These are phyloP conservation scores for Phyllotis vaccarum DNA, from an alignment of 2,797 vertebrate genomes.

Conservation along the genomic window DNA sequence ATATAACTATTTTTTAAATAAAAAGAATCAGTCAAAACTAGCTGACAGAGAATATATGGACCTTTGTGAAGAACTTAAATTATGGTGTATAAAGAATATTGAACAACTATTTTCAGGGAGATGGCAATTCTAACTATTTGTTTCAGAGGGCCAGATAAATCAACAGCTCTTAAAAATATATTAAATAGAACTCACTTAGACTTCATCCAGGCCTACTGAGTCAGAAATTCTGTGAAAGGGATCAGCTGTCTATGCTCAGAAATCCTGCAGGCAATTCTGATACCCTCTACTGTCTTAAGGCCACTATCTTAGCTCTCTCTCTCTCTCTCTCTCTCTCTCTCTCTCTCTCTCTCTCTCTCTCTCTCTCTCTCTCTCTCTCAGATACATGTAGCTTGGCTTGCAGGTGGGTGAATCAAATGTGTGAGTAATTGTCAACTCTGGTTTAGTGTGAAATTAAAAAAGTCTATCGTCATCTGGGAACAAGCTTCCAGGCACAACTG, in stretches of 20 bases:
- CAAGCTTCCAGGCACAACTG: not conserved
- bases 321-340: not conserved
- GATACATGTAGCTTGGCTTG: too few species aligned
- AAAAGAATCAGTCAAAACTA: not conserved
- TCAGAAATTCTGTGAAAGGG: not conserved
- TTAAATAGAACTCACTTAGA: not conserved
- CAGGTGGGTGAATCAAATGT: not conserved
- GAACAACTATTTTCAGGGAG: not conserved
- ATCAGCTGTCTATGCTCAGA: not conserved
- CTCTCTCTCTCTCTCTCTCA: not conserved
- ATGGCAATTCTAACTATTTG: not conserved
- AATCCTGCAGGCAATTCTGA: not conserved
- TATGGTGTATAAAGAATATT: not conserved
- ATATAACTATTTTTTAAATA: not conserved
- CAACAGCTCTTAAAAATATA: not conserved
- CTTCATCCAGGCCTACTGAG: not conserved
- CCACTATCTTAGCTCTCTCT: not conserved
- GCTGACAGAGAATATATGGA: not conserved
- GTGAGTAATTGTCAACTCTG: not conserved
- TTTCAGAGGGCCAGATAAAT: not conserved
- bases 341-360: not conserved
- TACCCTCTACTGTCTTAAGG: not conserved
- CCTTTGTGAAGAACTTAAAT: not conserved
- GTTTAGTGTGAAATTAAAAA: not conserved
- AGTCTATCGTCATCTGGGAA: not conserved